Conservation (phyloP, 2,888 invertebrate genomes). For the Ophion obscuratus region DNA sequence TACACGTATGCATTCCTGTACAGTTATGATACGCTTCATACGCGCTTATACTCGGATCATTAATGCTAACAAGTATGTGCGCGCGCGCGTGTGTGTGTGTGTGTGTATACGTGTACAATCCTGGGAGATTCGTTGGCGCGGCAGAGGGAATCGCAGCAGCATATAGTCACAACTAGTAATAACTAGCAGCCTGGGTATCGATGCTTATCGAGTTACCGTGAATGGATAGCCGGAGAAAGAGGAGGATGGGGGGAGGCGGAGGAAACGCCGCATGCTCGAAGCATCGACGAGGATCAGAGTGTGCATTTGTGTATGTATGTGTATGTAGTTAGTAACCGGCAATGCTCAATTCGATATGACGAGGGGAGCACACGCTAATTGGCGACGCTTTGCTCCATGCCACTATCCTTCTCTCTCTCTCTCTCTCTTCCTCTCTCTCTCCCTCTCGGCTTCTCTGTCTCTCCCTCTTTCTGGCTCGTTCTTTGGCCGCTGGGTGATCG, state of each 20-base stretch:
- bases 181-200: slow-evolving; percentile 62
- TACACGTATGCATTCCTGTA: neutral
- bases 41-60: neutral
- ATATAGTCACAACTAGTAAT: slow-evolving; percentile 43
- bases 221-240: slow-evolving; percentile 60
- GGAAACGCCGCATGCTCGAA: slow-evolving; percentile 48
- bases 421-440: slow-evolving; percentile 27
- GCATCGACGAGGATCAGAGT: slow-evolving; percentile 16
- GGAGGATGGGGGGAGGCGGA: slow-evolving; percentile 16
- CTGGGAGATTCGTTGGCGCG: slow-evolving; percentile 1
- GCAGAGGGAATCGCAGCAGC: slow-evolving; percentile 27
- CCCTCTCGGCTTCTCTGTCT: slow-evolving; percentile 14
- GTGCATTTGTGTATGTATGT: neutral
- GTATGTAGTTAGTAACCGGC: slow-evolving; percentile 28
- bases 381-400: slow-evolving; percentile 61
- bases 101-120: neutral
- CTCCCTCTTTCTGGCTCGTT: slow-evolving; percentile 45
- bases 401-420: slow-evolving; percentile 36
- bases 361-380: slow-evolving; percentile 67
- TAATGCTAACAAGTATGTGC: slow-evolving; percentile 21
- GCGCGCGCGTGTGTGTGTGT: neutral
- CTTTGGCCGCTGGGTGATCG: slow-evolving; percentile 66
- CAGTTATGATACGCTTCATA: neutral
- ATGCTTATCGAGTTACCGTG: slow-evolving; percentile 70
- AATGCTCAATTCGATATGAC: slow-evolving; percentile 61